Base-by-base conservation (phyloP, 2,113 vertebrate genomes). In the Aspiorhynchus laticeps region DNA sequence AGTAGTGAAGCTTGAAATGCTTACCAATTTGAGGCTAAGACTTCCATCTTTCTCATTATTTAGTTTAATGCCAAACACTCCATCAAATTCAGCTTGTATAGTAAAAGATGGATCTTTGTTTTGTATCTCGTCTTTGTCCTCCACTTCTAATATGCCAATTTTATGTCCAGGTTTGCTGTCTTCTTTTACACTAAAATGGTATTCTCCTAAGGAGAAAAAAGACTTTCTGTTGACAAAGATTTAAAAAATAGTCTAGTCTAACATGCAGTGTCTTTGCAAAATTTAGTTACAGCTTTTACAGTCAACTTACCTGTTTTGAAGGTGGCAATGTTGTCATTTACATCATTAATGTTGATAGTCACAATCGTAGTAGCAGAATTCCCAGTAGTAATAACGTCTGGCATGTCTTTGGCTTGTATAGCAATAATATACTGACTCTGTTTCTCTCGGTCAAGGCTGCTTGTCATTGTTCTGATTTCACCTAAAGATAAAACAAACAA, bases 301-400 rank as follows among this genome's bases (percentile, higher is more conserved):
- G 28, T 36, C 17, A 4, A 63, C 96, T 95, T 92, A 98, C 98
- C 0, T 89, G 90, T 86, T 59, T 93, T 95, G 91, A 99, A 99
- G 53, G 93, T 91, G 0, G 97, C 96, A 8, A 95, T 93, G 91
- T 99, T 99, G 93, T 99, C 98, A 0, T 99, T 99, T 91, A 94
- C 91, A 87, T 99, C 98, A 0, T 61, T 90, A 88, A 99, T 88
- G 5, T 85, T 94, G 91, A 99, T 95, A 82, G 93, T 91, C 81
- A 99, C 96, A 0, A 96, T 96, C 76, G 97, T 95, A 4, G 96
- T 97, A 90, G 95, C 94, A 0, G 93, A 95, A 9, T 94, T 93
- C 71, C 96, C 95, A 2, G 88, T 65, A 0, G 17, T 33, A 10
- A 88, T 88, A 59, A 59, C 56, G 1, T 95, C 96, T 1, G 93